Percentiles rank a stretch among this genome's conserved stretches.
These are phyloP conservation scores for Pollenia griseotomentosa DNA, from an alignment of 2,888 invertebrate genomes.

Conservation along the genomic window DNA sequence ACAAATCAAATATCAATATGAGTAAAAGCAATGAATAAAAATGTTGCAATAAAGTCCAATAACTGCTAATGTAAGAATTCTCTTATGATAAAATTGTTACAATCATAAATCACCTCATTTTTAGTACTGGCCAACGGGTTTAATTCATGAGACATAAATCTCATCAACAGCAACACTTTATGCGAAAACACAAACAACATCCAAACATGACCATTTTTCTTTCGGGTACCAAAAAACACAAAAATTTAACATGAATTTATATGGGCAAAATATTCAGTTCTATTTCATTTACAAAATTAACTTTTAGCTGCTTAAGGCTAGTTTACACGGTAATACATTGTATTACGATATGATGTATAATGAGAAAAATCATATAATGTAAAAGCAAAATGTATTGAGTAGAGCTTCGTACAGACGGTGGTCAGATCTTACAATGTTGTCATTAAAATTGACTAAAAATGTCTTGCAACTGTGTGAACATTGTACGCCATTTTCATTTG, in stretches of 20 bases:
- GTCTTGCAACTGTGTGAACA: too few species aligned
- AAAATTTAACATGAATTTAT: conserved; percentile 66
- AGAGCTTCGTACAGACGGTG: too few species aligned
- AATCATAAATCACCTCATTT: conserved; percentile 69
- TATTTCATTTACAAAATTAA: conserved; percentile 81
- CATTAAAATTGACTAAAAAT: too few species aligned
- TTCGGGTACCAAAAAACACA: conserved; percentile 32
- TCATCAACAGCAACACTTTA: conserved; percentile 80
- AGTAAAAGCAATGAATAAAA: background rate
- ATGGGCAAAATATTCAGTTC: conserved; percentile 55
- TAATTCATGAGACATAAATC: conserved; percentile 82
- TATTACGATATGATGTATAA: too few species aligned
- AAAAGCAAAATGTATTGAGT: too few species aligned
- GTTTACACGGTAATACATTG: too few species aligned
- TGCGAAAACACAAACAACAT: conserved; percentile 80
- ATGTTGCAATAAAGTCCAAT: conserved; percentile 18
- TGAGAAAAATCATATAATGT: too few species aligned
- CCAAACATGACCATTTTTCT: conserved; percentile 51
- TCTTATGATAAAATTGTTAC: conserved; percentile 52
- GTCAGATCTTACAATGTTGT: too few species aligned
- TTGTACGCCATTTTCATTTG: too few species aligned
- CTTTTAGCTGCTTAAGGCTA: conserved; percentile 75
- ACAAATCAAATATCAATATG: background rate
- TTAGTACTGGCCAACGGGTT: conserved; percentile 73
- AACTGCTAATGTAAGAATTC: conserved; percentile 63